Conservation (phyloP, 2,888 invertebrate species). For the Bombyx huttoni region DNA sequence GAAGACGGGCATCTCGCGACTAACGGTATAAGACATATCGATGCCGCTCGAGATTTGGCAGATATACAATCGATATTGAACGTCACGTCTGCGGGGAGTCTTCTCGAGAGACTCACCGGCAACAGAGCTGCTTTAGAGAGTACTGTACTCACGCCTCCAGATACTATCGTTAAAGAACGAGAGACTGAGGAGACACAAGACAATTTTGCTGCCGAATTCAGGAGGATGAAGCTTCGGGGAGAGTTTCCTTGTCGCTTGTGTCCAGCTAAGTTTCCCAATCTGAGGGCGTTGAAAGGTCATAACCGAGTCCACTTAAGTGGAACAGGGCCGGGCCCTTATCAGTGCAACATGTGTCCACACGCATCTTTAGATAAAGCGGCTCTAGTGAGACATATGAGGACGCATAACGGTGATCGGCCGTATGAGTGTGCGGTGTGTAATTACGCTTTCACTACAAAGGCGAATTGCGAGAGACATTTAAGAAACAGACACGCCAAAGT, state of each 20-base stretch:
- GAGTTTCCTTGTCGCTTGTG: constrained; percentile 94
- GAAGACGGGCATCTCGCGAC: constrained; percentile 45
- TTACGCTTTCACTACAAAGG: constrained; percentile 97
- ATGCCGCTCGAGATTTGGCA: constrained; percentile 82
- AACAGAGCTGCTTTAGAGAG: constrained; percentile 53
- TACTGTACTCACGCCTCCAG: constrained; percentile 54
- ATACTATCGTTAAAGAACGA: constrained; percentile 49
- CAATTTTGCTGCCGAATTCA: constrained; percentile 85
- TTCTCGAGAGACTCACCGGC: constrained; percentile 75
- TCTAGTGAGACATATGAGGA: constrained; percentile 90
- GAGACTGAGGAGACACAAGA: constrained; percentile 83
- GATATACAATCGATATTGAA: constrained; percentile 89
- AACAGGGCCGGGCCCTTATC: constrained; percentile 84
- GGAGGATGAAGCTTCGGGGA: constrained; percentile 90
- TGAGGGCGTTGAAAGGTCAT: constrained; percentile 91
- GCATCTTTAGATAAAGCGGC: constrained; percentile 92
- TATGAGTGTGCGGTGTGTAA: constrained; percentile 96
- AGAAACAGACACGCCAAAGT: constrained; percentile 91
- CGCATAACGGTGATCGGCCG: constrained; percentile 95
- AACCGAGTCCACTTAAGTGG: constrained; percentile 88
- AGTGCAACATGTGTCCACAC: constrained; percentile 94
- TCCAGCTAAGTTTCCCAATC: constrained; percentile 87
- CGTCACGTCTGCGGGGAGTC: constrained; percentile 79
- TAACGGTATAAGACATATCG: constrained; percentile 60
- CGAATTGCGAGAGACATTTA: constrained; percentile 95